Evolutionary conservation across 2,888 invertebrate genomes (phyloP).

Genomic region (Endotricha flammealis): DNA sequence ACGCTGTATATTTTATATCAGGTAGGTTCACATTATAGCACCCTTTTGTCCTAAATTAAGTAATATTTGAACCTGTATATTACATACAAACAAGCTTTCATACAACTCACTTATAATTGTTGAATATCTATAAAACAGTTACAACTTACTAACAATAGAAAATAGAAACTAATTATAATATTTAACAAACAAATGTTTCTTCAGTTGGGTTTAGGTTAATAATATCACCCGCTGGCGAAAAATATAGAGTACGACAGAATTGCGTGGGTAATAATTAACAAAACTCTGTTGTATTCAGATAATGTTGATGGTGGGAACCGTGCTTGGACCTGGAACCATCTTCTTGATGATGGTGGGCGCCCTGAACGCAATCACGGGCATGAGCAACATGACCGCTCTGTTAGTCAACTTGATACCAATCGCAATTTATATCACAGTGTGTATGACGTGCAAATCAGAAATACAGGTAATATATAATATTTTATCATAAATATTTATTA

Average conservation of each 20-base stretch:
- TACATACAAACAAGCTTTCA: no score
- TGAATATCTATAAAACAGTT: no score
- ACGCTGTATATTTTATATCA: constrained; percentile 85
- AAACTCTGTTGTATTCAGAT: constrained; percentile 39
- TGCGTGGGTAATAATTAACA: neutral
- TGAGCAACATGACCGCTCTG: constrained; percentile 83
- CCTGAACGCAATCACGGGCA: constrained; percentile 86
- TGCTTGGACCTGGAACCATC: constrained; percentile 90
- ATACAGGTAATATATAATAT: constrained; percentile 83
- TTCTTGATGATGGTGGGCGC: constrained; percentile 91
- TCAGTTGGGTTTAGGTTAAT: no score
- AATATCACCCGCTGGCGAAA: no score
- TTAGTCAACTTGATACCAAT: constrained; percentile 83
- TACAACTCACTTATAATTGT: no score
- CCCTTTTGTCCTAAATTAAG: no score
- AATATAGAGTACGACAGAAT: neutral
- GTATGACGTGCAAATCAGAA: constrained; percentile 82
- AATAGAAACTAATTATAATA: no score
- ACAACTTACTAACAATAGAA: no score
- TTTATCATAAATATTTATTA: no score
- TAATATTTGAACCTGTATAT: no score
- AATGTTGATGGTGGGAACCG: constrained; percentile 84
- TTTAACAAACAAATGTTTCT: no score
- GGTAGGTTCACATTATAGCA: no score
- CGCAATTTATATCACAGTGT: constrained; percentile 80